phyloP scores from a whole-genome alignment of 2,113 vertebrate species.

The Apus apus region DNA sequence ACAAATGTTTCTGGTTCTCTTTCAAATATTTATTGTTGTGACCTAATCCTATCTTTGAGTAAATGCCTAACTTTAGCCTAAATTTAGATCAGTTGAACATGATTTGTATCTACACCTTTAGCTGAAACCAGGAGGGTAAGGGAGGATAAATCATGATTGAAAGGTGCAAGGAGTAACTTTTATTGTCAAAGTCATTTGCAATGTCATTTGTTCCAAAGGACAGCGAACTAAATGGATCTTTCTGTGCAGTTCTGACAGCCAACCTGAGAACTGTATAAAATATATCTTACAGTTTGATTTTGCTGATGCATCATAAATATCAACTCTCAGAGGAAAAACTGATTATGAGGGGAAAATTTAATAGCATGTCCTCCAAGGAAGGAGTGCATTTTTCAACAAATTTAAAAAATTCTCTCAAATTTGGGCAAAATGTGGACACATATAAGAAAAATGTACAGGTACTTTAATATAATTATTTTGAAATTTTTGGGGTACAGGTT shows the following conservation, averaged over 20 bases:
- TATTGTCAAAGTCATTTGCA: not conserved
- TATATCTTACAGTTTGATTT: not conserved
- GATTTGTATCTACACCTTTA: not conserved
- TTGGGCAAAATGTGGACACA: not conserved
- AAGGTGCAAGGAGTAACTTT: not conserved
- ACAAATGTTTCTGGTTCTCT: not conserved
- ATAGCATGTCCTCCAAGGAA: not conserved
- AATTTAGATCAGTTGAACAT: not conserved
- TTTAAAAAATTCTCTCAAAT: not conserved
- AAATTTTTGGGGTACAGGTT: not conserved
- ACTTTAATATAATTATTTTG: not conserved
- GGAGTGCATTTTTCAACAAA: not conserved
- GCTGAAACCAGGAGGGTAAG: not conserved
- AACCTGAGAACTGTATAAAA: not conserved
- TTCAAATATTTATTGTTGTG: not conserved
- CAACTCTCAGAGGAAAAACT: not conserved
- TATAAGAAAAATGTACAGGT: not conserved
- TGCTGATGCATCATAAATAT: not conserved
- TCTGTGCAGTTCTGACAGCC: not conserved
- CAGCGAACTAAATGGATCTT: not conserved
- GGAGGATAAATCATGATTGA: not conserved
- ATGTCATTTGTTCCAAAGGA: not conserved
- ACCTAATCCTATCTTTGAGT: not conserved
- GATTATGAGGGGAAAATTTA: not conserved
- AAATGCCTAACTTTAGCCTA: not conserved